A percentile compares a stretch with the other conserved stretches of the same genome.
Evolutionary conservation across 2,888 invertebrate genomes (phyloP).

Genomic region (Cotesia congregata): DNA sequence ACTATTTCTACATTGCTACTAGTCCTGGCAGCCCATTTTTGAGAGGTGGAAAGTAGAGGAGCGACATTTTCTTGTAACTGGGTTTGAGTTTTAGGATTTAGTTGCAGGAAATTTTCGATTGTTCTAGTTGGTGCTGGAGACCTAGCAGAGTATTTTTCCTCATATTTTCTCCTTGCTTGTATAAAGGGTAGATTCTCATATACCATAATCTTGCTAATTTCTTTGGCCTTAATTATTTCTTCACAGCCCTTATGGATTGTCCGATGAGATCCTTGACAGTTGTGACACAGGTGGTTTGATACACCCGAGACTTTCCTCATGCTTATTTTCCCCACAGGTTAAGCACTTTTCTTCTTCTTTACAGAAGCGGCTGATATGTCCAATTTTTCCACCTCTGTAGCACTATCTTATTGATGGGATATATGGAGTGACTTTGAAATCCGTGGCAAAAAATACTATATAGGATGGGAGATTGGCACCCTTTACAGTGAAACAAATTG

Average conservation of each 20-base stretch:
- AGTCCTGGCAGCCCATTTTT: too few relatives aligned
- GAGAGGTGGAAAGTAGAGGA: too few relatives aligned
- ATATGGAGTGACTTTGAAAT: background rate
- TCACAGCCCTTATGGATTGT: constrained; percentile 26
- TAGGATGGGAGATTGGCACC: background rate
- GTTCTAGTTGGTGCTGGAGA: too few relatives aligned
- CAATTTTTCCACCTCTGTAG: constrained; percentile 60
- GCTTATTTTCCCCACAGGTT: background rate
- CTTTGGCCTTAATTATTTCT: constrained; percentile 1
- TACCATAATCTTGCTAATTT: constrained; percentile 34
- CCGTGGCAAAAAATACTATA: background rate
- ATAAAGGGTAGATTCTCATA: constrained; percentile 32
- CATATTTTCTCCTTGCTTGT: background rate
- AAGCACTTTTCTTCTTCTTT: constrained; percentile 4
- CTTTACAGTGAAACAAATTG: background rate
- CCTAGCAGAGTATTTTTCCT: background rate
- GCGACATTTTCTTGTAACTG: too few relatives aligned
- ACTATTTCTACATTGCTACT: too few relatives aligned
- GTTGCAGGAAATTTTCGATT: too few relatives aligned
- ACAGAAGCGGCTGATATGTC: constrained; percentile 65
- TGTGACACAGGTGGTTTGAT: constrained; percentile 3
- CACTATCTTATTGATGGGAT: constrained; percentile 10
- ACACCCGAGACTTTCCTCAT: background rate
- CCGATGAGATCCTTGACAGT: constrained; percentile 24
- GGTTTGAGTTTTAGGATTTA: too few relatives aligned